Percentiles rank a stretch among this genome's conserved stretches.
Evolutionary conservation across 2,113 vertebrate genomes (phyloP).

Genomic region (Gambusia affinis): DNA sequence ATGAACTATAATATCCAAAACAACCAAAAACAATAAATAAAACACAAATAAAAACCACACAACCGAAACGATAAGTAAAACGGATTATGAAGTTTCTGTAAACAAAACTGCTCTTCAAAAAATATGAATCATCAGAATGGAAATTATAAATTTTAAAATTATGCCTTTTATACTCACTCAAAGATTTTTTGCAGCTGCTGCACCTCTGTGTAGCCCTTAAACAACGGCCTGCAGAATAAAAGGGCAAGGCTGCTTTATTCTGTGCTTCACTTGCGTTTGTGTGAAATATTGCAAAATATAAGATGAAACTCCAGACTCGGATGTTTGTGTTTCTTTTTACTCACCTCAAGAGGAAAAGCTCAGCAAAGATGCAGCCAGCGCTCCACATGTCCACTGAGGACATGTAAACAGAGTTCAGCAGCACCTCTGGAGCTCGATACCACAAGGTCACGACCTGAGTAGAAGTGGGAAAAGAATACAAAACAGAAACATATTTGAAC

Average conservation of each 20-base stretch:
- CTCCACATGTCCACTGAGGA: constrained; percentile 84
- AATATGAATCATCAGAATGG: no score
- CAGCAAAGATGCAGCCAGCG: constrained; percentile 81
- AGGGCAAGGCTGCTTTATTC: background rate
- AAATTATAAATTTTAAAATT: no score
- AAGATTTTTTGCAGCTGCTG: constrained; percentile 83
- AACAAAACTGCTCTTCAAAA: no score
- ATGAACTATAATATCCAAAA: no score
- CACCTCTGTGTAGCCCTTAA: constrained; percentile 71
- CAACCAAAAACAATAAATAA: no score
- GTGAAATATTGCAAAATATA: background rate
- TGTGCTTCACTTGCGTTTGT: background rate
- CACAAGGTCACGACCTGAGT: constrained; percentile 82
- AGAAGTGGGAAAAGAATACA: background rate
- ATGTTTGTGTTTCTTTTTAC: background rate
- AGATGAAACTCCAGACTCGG: background rate
- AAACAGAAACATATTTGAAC: background rate
- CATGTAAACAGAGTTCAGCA: constrained; percentile 79
- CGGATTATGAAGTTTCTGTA: no score
- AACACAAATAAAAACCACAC: no score
- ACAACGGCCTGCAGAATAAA: constrained; percentile 70
- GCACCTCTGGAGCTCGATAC: constrained; percentile 83
- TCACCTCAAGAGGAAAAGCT: constrained; percentile 80
- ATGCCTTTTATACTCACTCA: constrained; percentile 68
- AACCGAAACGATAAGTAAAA: no score